These are phyloP conservation scores for Prietella phreatophila DNA, from an alignment of 2,113 vertebrate genomes.

Conservation along the genomic window DNA sequence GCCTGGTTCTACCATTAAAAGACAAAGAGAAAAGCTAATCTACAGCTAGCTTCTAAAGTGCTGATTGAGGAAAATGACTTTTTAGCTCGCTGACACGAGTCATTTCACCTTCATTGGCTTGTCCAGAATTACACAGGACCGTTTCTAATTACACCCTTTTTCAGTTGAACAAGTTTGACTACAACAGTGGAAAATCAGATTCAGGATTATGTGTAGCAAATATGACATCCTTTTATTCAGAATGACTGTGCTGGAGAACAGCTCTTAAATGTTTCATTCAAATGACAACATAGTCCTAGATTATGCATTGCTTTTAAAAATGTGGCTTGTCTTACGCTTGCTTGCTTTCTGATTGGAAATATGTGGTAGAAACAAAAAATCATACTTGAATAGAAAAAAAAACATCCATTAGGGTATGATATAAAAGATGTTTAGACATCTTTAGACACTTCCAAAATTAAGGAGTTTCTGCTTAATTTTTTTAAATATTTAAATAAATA, in stretches of 20 bases:
- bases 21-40: constrained; percentile 40
- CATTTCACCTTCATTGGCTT: constrained; percentile 23
- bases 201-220: constrained; percentile 1
- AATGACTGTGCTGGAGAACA: neutral
- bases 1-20: constrained; percentile 34
- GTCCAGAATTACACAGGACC: constrained; percentile 8
- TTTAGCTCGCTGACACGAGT: constrained; percentile 23
- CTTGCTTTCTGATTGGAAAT: neutral
- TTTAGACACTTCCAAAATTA: neutral
- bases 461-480: neutral
- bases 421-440: neutral
- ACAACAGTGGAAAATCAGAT: constrained; percentile 12
- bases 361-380: neutral
- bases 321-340: neutral
- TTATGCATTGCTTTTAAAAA: neutral
- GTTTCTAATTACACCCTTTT: constrained; percentile 9
- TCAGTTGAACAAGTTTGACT: constrained; percentile 11
- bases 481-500: neutral
- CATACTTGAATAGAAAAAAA: neutral
- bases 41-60: constrained; percentile 42
- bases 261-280: constrained; percentile 5
- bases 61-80: constrained; percentile 45
- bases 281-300: neutral
- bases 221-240: constrained; percentile 4
- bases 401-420: constrained; percentile 20